Evolutionary conservation across 2,797 vertebrate species (phyloP).

Genomic region (Neosilurus hyrtlii): DNA sequence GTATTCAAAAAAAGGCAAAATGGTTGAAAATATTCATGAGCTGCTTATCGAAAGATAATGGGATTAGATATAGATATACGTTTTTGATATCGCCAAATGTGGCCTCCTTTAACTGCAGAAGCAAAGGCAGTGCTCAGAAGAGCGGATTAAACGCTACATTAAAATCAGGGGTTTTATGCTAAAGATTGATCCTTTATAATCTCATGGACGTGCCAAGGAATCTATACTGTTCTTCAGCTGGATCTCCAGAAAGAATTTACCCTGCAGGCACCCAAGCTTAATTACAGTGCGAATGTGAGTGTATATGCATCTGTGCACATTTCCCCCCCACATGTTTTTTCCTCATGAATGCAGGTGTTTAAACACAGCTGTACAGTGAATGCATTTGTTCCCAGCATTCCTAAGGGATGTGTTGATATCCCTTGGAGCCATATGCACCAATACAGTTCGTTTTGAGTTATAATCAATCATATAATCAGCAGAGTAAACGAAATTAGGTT

Average conservation of each 20-base stretch:
- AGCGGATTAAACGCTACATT: conserved; percentile 40
- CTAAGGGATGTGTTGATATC: background rate
- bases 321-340: background rate
- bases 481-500: background rate
- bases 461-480: background rate
- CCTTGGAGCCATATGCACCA: background rate
- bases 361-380: background rate
- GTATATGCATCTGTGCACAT: background rate
- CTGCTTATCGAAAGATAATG: conserved; percentile 46
- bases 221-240: conserved; percentile 41
- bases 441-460: background rate
- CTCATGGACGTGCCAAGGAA: conserved; percentile 41
- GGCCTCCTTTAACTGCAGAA: conserved; percentile 1
- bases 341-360: conserved; percentile 1
- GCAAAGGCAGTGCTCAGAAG: conserved; percentile 14
- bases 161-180: conserved; percentile 30
- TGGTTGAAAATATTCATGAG: conserved; percentile 53
- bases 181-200: conserved; percentile 32
- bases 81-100: conserved; percentile 41
- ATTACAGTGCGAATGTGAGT: conserved; percentile 41
- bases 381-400: background rate
- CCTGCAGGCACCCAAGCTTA: conserved; percentile 46
- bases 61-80: conserved; percentile 53
- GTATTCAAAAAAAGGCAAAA: conserved; percentile 36
- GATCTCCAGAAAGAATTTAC: conserved; percentile 47